Conservation (phyloP, 2,113 vertebrate species). For the Equus przewalskii region DNA sequence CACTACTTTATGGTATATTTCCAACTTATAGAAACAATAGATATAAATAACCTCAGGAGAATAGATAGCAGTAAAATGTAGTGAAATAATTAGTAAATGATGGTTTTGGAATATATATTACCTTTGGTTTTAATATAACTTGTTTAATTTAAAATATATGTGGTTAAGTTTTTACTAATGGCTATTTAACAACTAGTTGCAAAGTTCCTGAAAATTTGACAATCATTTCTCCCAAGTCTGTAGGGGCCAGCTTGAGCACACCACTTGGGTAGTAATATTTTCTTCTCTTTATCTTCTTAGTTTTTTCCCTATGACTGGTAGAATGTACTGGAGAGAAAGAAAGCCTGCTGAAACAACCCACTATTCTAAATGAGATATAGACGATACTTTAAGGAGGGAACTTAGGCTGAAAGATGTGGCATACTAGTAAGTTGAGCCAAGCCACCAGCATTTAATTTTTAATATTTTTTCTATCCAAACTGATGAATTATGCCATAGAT, state of each 20-base stretch:
- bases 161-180: constrained; percentile 2
- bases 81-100: not conserved
- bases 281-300: not conserved
- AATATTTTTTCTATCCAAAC: not conserved
- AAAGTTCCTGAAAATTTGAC: not conserved
- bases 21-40: not conserved
- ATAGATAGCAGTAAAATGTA: not conserved
- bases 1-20: not conserved
- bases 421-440: not conserved
- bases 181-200: not conserved
- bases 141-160: not conserved
- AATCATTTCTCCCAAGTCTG: not conserved
- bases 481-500: not conserved
- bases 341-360: not conserved
- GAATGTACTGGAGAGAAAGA: not conserved
- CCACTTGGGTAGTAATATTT: not conserved
- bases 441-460: not conserved
- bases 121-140: not conserved
- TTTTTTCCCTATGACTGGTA: not conserved
- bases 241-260: not conserved
- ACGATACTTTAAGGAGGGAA: not conserved
- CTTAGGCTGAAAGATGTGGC: not conserved
- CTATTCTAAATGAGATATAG: not conserved
- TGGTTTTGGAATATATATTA: not conserved
- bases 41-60: not conserved